These are phyloP conservation scores for Heteropelma amictum DNA, from an alignment of 2,888 invertebrate genomes.

Conservation along the genomic window DNA sequence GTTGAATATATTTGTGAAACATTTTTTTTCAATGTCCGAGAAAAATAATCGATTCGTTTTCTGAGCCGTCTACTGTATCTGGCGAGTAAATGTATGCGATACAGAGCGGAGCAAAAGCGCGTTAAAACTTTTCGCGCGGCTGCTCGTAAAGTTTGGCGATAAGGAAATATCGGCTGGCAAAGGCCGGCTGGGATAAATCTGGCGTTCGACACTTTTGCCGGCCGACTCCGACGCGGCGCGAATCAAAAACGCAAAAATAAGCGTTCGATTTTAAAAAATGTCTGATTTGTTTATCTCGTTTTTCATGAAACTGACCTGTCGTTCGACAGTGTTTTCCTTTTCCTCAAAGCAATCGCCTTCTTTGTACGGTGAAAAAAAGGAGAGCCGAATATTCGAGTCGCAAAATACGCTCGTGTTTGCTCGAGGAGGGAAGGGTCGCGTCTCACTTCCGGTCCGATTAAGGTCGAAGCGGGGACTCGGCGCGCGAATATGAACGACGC, in stretches of 20 bases:
- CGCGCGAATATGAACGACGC: constrained; percentile 58
- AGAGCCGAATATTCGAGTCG: constrained; percentile 14
- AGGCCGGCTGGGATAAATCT: not conserved
- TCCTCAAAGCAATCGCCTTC: not conserved
- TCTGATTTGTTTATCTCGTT: too few relatives aligned
- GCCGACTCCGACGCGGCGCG: too few relatives aligned
- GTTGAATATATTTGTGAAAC: too few relatives aligned
- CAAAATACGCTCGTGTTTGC: not conserved
- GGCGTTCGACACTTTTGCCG: too few relatives aligned
- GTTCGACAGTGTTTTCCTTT: too few relatives aligned
- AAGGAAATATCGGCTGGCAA: not conserved
- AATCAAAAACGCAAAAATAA: too few relatives aligned
- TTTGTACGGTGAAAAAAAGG: not conserved
- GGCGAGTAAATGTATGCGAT: too few relatives aligned
- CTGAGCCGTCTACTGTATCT: too few relatives aligned
- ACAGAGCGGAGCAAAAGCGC: constrained; percentile 1
- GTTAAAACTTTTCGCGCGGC: not conserved
- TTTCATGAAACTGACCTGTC: too few relatives aligned
- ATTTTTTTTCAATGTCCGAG: too few relatives aligned
- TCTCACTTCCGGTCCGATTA: constrained; percentile 51
- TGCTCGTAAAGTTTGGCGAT: constrained; percentile 23
- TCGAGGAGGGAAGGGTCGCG: constrained; percentile 32
- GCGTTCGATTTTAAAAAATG: too few relatives aligned
- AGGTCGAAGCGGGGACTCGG: constrained; percentile 49
- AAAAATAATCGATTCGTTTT: too few relatives aligned